Base-by-base conservation (phyloP, 2,113 vertebrate species). In the Carollia perspicillata region DNA sequence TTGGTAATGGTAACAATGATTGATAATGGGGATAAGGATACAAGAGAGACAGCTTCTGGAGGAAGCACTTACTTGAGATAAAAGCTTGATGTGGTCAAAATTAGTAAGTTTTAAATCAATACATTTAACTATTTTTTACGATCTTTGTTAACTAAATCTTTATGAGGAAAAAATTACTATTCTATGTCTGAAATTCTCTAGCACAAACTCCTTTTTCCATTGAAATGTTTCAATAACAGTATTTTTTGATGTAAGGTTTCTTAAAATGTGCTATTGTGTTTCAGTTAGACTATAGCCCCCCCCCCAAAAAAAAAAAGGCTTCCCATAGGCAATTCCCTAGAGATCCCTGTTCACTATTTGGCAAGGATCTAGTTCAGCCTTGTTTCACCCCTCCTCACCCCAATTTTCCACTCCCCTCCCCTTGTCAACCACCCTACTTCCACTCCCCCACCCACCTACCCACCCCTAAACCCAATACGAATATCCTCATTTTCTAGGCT, bases 101-200 rank as follows among this genome's bases (percentile, higher is more conserved):
- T 72, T 16, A 88, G 23, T 88, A 58, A 68, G n/a, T 66, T 85
- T 95, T 68, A 93, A 89, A 71, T 69, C 53, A 71, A 77, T 77
- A 89, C 11, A 83, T 44, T 86, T 69, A 63, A 40, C 30, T 20
- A 75, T 60, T 89, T 89, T 94, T 69, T 3, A 53, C 80, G 33
- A 88, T 35, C 40, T 92, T 63, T 65, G 47, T 58, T 51, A 81
- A 65, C 28, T 78, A 78, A 78, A 90, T 94, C 71, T 23, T 13
- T 37, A 30, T 42, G 4, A 37, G 5, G 4, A 6, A 63, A 63
- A 53, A 75, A n/a, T 44, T 84, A 90, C 23, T 44, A 68, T 74
- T 95, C 30, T 68, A 91, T 51, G 5, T 74, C 55, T 93, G 30
- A 93, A 90, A 91, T 93, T 84, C 49, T 91, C 26, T 84, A 83